A percentile compares a stretch with the other conserved stretches of the same genome.
phyloP scores from a whole-genome alignment of 2,888 invertebrate species.

The Axea sp. region DNA sequence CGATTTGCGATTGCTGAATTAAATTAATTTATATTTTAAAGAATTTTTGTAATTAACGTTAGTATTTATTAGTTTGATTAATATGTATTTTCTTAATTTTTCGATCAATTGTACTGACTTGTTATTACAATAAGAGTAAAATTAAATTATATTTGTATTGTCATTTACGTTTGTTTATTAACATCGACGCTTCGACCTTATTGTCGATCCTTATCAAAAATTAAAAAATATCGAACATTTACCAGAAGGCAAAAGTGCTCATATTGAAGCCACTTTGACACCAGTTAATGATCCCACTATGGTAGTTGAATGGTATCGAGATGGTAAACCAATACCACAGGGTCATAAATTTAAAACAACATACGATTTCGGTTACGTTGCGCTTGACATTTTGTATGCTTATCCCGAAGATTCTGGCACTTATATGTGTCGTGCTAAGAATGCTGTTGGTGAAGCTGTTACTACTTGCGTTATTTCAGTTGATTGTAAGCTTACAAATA shows the following conservation, averaged over 20 bases:
- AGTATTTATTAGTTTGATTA: too few species aligned
- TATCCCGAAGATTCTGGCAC: slow-evolving; percentile 98
- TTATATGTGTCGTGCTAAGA: slow-evolving; percentile 97
- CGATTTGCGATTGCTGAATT: too few species aligned
- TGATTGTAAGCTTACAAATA: slow-evolving; percentile 85
- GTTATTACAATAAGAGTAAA: too few species aligned
- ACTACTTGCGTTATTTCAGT: slow-evolving; percentile 94
- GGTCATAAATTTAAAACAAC: slow-evolving; percentile 98
- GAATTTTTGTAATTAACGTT: too few species aligned
- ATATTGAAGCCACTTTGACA: slow-evolving; percentile 95
- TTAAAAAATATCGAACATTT: slow-evolving; percentile 91
- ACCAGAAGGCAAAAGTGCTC: slow-evolving; percentile 92
- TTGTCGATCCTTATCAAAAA: too few species aligned
- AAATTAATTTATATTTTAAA: too few species aligned
- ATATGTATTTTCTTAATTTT: too few species aligned
- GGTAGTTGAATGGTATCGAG: slow-evolving; percentile 99
- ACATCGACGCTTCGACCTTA: too few species aligned
- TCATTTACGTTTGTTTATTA: too few species aligned
- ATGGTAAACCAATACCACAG: slow-evolving; percentile 94
- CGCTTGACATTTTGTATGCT: slow-evolving; percentile 96
- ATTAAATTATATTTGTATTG: too few species aligned
- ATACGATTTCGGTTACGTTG: slow-evolving; percentile 98
- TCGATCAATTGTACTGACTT: too few species aligned
- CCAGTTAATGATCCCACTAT: slow-evolving; percentile 99
- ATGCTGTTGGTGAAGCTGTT: slow-evolving; percentile 96